phyloP scores from a whole-genome alignment of 2,797 vertebrate genomes.

The Botia almorhae region DNA sequence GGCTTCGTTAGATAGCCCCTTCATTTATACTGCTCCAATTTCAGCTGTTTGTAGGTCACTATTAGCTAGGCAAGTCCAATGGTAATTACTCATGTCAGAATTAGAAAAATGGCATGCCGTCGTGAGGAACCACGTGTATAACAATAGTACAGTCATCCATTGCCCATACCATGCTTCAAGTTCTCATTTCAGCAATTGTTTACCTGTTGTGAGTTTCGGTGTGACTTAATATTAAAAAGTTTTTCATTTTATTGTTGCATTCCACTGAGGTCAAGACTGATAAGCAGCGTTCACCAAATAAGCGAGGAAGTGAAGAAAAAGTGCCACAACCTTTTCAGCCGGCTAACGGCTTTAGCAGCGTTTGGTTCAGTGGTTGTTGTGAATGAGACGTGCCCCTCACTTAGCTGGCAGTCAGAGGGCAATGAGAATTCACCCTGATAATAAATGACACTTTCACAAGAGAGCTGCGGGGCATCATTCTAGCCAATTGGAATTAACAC shows the following conservation, averaged over 20 bases:
- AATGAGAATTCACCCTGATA: conserved; percentile 53
- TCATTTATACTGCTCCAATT: conserved; percentile 62
- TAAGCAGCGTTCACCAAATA: conserved; percentile 44
- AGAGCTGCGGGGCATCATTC: conserved; percentile 56
- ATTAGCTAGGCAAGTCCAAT: conserved; percentile 56
- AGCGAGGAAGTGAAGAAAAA: conserved; percentile 35
- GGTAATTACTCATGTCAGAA: conserved; percentile 64
- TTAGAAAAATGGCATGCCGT: conserved; percentile 50
- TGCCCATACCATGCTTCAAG: background rate
- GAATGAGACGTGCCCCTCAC: conserved; percentile 53
- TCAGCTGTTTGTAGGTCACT: conserved; percentile 62
- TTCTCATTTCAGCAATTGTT: conserved; percentile 11
- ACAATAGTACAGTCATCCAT: conserved; percentile 35
- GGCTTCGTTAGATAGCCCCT: conserved; percentile 56
- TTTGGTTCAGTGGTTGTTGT: conserved; percentile 44
- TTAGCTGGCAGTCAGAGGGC: conserved; percentile 57
- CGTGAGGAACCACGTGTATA: conserved; percentile 34
- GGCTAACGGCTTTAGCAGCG: conserved; percentile 29
- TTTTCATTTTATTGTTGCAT: conserved; percentile 17
- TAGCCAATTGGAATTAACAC: conserved; percentile 55
- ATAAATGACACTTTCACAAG: conserved; percentile 59
- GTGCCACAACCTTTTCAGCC: conserved; percentile 41
- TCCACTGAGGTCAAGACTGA: conserved; percentile 30
- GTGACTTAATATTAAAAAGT: background rate
- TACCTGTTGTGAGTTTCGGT: background rate